Base-by-base conservation (phyloP, 2,888 invertebrate genomes). In the Oxycera nigricornis region DNA sequence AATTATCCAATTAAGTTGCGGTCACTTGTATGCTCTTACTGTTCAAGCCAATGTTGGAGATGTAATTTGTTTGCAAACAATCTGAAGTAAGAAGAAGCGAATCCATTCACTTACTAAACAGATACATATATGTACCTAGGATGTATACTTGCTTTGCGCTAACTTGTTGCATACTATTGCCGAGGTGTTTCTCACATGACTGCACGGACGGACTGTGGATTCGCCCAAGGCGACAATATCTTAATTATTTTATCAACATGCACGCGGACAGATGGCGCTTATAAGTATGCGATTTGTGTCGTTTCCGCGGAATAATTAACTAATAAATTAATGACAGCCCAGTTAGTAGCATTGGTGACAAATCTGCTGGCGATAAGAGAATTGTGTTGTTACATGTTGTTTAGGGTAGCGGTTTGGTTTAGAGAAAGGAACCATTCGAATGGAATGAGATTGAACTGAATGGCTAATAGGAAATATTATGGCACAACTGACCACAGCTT, bases 211-310 rank as follows among this genome's bases (percentile, higher is more conserved):
- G 14, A 31, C 31, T 61, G 61, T 61, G 17, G 17, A 61, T 61
- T 61, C 11, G 20, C 17, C 61, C 31, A 17, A 14, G 61, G 61
- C 31, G 61, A 28, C 31, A 61, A 17, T 61, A 31, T 61, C 61
- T 61, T 61, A 61, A 61, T 61, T 30, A 31, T 61, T 61, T 61
- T 61, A 61, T 61, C 61, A 31, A 31, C 31, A 31, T n/a, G 46
- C 61, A 61, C 31, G 2, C 46, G n/a, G 61, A 30, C 61, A 31
- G 61, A 55, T 24, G 52, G 52, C 52, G 52, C 24, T 55, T 55
- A 24, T 55, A 22, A 61, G 35, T 26, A 20, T 55, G 24, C 52
- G 61, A 61, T 61, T 30, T 61, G 61, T 61, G 31, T 61, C 20
- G 17, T 31, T 61, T 31, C 17, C 31, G 28, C 17, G 28, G 61